These are phyloP conservation scores for Remorina albescens DNA, from an alignment of 2,797 vertebrate genomes.

Conservation along the genomic window DNA sequence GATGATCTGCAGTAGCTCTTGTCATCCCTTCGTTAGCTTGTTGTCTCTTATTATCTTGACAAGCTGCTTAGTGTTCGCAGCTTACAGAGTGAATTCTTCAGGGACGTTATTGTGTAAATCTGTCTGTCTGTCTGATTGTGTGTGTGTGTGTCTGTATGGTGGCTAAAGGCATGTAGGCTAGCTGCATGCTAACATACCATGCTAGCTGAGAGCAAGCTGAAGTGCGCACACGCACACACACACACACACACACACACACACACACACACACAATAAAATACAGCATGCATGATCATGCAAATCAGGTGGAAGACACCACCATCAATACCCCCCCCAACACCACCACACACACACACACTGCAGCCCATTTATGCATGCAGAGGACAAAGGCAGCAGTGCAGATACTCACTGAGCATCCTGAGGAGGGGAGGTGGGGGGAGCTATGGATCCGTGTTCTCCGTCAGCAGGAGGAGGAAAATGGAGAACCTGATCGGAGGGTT, in stretches of 20 bases:
- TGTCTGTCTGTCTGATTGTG: constrained; percentile 10
- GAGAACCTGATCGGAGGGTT: constrained; percentile 46
- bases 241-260: constrained; percentile 20
- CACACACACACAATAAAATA: constrained; percentile 12
- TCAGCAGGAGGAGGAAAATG: constrained; percentile 53
- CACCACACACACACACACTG: constrained; percentile 26
- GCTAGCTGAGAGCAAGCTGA: constrained; percentile 36
- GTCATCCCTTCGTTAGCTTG: constrained; percentile 1
- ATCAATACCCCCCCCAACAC: neutral
- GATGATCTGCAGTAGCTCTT: constrained; percentile 2
- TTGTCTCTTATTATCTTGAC: constrained; percentile 36
- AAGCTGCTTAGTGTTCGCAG: constrained; percentile 32
- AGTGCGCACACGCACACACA: constrained; percentile 15
- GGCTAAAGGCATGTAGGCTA: constrained; percentile 32
- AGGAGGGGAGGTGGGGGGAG: constrained; percentile 46
- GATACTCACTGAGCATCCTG: constrained; percentile 80
- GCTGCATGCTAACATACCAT: constrained; percentile 54
- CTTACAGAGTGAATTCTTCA: constrained; percentile 2
- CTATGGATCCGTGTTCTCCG: constrained; percentile 53
- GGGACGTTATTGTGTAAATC: neutral
- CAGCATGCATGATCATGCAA: constrained; percentile 53
- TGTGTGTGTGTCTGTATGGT: constrained; percentile 16
- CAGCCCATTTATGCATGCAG: constrained; percentile 32
- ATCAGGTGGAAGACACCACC: constrained; percentile 32
- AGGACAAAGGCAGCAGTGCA: constrained; percentile 72